phyloP scores from a whole-genome alignment of 2,113 vertebrate species.

The Calyptommatus sinebrachiatus region DNA sequence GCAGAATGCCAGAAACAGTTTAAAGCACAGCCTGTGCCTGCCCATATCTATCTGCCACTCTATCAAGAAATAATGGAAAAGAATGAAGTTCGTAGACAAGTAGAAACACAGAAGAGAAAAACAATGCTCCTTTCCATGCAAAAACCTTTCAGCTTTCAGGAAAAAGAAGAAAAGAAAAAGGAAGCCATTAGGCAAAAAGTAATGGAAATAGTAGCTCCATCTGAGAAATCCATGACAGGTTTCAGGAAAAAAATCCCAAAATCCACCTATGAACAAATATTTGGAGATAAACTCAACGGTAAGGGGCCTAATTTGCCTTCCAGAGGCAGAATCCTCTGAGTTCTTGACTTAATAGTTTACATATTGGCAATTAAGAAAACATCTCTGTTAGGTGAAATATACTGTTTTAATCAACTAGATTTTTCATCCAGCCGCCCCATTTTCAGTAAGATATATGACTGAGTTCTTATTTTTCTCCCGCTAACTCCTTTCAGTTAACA shows the following conservation, averaged over 20 bases:
- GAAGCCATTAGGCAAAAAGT: constrained; percentile 68
- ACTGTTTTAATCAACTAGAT: neutral
- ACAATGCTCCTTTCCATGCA: constrained; percentile 82
- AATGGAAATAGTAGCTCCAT: constrained; percentile 50
- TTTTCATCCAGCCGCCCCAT: neutral
- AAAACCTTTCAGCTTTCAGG: constrained; percentile 87
- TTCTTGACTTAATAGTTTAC: neutral
- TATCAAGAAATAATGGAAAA: constrained; percentile 80
- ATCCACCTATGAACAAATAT: constrained; percentile 64
- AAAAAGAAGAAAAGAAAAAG: constrained; percentile 79
- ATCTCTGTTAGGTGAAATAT: neutral
- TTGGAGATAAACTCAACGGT: constrained; percentile 83
- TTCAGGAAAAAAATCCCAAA: constrained; percentile 67
- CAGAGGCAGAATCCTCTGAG: constrained; percentile 16
- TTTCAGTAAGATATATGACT: too few species aligned
- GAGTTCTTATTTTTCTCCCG: too few species aligned
- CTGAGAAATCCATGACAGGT: constrained; percentile 58
- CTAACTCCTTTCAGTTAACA: neutral
- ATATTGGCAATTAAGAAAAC: neutral
- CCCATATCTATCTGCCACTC: constrained; percentile 76
- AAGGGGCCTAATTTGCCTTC: constrained; percentile 40
- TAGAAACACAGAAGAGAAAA: constrained; percentile 79
- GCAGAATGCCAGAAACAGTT: constrained; percentile 89
- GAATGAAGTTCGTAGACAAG: constrained; percentile 77
- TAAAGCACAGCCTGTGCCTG: constrained; percentile 81